Evolutionary conservation across 2,113 vertebrate species (phyloP), one percentile per base, ranked within the genome.

Genomic region (Pavo muticus): DNA sequence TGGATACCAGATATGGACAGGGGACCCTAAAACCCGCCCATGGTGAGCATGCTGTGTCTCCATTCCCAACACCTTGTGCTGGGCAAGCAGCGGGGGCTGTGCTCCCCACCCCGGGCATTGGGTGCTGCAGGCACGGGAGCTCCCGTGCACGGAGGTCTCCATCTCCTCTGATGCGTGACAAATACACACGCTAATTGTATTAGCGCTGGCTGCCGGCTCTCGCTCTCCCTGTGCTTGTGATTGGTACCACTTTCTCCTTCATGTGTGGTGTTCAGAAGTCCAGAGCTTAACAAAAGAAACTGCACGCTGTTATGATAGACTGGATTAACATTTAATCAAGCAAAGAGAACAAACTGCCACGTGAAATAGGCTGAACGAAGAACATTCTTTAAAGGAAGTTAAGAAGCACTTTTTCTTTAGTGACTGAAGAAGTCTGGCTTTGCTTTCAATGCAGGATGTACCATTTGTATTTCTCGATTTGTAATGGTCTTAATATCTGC

Each of bases 401-500:
- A 74, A 82, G 75, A 32, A 59, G 35, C 24, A 30, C 10, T 11
- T 60, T 75, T 76, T 69, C 81, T 48, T 57, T 35, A 61, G 61
- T 64, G 67, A 9, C 63, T 32, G 37, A 84, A 59, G n/a, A 80
- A 47, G 35, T 44, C 27, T 1, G 3, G 35, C 54, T 86, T 87
- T 7, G 0, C 24, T 45, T 74, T 47, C 65, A 57, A 24, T 24
- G 27, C 10, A 27, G 69, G 23, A 73, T 45, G 13, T 9, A 48
- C 54, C 35, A 6, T 63, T 48, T 69, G 57, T 50, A 65, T 60
- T 96, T 84, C 44, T 14, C 8, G 40, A 91, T 75, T 89, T 80
- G 65, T 57, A 37, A 42, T 20, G 94, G 89, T 97, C 94, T 94
- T 90, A 96, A 87, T 96, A 97, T 93, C 97, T 93, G 91, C 37